Evolutionary conservation across 2,888 invertebrate genomes (phyloP).

Genomic region (Volucella inanis): DNA sequence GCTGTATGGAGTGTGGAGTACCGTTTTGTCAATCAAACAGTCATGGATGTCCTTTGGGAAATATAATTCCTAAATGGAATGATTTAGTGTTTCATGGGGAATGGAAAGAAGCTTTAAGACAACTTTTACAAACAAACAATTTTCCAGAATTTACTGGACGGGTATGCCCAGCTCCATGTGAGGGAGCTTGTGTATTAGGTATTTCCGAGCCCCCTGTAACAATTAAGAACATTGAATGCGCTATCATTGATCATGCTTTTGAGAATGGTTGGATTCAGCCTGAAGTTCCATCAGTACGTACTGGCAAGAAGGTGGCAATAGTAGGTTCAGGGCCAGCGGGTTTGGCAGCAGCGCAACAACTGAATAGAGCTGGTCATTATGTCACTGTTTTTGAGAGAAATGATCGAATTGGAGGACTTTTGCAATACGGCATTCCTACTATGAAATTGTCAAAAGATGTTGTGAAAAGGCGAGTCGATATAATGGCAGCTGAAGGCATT

Average conservation of each 20-base stretch:
- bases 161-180: constrained; percentile 98
- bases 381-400: constrained; percentile 99
- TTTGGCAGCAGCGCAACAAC: constrained; percentile 97
- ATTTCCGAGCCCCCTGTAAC: constrained; percentile 98
- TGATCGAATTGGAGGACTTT: constrained; percentile 95
- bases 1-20: constrained; percentile 99
- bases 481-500: constrained; percentile 95
- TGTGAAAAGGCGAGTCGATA: constrained; percentile 93
- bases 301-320: constrained; percentile 93
- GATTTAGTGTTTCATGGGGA: constrained; percentile 96
- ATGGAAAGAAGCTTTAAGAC: constrained; percentile 96
- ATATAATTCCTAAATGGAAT: constrained; percentile 99
- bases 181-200: constrained; percentile 97
- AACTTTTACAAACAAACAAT: constrained; percentile 98
- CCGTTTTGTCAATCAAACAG: constrained; percentile 96
- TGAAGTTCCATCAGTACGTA: constrained; percentile 88
- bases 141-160: constrained; percentile 99
- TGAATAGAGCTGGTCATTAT: constrained; percentile 96
- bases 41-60: constrained; percentile 98
- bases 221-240: constrained; percentile 99
- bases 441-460: constrained; percentile 99
- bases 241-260: constrained; percentile 99
- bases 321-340: constrained; percentile 98
- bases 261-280: constrained; percentile 97
- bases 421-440: constrained; percentile 99